Evolutionary conservation across 1,140 invertebrate species (phyloP), one percentile per base, ranked within the genome.

Genomic region (Caenorhabditis remanei): DNA sequence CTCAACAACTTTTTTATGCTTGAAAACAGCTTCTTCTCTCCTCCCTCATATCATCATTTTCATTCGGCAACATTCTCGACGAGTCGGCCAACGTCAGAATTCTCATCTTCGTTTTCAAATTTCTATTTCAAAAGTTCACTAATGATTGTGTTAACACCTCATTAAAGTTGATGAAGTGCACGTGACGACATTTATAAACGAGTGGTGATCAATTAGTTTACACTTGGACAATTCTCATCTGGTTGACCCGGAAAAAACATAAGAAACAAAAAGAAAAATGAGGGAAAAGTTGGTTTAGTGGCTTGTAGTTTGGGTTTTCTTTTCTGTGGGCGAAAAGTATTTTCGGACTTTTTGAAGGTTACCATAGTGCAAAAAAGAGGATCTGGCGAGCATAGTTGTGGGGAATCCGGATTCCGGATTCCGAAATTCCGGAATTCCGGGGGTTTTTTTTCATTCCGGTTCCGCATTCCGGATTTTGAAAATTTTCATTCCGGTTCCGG

Each of bases 221-320:
- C 24, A 32, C 61, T 63, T 63, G 61, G 32, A 63, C 61, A 63
- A 32, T 63, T 40, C n/a, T 21, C n/a, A 32, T 63, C 32, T 40
- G 21, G 61, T 63, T 63, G 61, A 63, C 61, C 56, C 61, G 61
- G 61, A 63, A 63, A 63, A 63, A 24, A 19, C 24, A 13, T n/a
- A 19, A 58, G 16, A 8, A 58, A 58, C 16, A 7, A 63, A 63
- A 63, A 0, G 13, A 40, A 0, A 58, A 21, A 58, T 4, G 5
- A 8, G 61, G 61, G 55, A 19, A 32, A 32, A 32, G 32, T 32
- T 32, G 13, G 50, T 16, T 53, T 11, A 14, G 11, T 53, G 3
- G 56, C 4, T 58, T 58, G 16, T 19, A 58, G 16, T 58, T 58
- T 58, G 56, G 21, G 13, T n/a, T 58, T 58, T 58, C 21, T 53